These are phyloP conservation scores for Vireo griseus DNA, from an alignment of 2,797 vertebrate genomes.

Conservation along the genomic window DNA sequence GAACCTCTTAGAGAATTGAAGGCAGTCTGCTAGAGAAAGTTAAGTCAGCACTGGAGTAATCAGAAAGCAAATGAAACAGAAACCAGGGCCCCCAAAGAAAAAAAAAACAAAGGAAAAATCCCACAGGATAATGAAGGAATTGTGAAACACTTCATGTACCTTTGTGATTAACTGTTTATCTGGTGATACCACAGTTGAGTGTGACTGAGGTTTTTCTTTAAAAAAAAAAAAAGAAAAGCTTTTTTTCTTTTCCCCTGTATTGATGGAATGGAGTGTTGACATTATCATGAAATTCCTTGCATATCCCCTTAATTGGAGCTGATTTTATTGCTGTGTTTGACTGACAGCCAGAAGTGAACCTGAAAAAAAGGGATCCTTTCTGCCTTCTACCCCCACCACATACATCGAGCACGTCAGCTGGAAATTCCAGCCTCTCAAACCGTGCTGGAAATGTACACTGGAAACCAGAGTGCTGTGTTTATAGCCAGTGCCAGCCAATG, in stretches of 20 bases:
- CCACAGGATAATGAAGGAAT: slow-evolving; percentile 32
- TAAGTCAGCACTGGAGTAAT: slow-evolving; percentile 45
- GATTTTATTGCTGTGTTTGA: slow-evolving; percentile 61
- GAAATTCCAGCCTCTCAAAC: slow-evolving; percentile 21
- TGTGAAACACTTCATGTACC: slow-evolving; percentile 12
- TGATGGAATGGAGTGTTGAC: slow-evolving; percentile 39
- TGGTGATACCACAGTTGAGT: not conserved
- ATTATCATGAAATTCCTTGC: slow-evolving; percentile 54
- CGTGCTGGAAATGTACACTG: not conserved
- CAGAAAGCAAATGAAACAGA: slow-evolving; percentile 61
- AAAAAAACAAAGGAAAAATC: not conserved
- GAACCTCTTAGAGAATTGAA: not conserved
- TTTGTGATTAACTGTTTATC: slow-evolving; percentile 47
- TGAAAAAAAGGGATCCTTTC: slow-evolving; percentile 11
- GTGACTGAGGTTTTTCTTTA: not conserved
- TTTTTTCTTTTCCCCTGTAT: not conserved
- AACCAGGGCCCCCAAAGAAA: slow-evolving; percentile 8
- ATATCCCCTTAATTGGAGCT: slow-evolving; percentile 61
- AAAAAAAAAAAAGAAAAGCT: not conserved
- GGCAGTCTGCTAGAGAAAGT: slow-evolving; percentile 42
- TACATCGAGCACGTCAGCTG: not conserved
- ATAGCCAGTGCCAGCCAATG: slow-evolving; percentile 36
- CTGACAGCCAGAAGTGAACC: slow-evolving; percentile 46
- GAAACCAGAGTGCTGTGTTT: slow-evolving; percentile 8
- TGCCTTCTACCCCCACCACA: not conserved